Conservation (phyloP, 2,797 vertebrate species). For the Pagetopsis macropterus region DNA sequence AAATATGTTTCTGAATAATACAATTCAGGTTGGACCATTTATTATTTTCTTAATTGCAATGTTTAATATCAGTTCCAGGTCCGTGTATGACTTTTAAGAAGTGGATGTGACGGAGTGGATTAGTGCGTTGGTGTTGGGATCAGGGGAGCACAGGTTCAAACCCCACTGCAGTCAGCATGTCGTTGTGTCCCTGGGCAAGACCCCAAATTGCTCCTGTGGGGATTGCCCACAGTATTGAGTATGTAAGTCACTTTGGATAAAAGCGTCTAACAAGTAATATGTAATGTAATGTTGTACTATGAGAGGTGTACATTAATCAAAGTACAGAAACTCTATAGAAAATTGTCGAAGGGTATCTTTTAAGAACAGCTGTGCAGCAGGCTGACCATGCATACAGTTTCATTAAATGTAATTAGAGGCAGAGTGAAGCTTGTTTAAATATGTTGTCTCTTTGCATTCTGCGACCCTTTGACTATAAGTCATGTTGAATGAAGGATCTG, state of each 20-base stretch:
- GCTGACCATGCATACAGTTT: conserved; percentile 1
- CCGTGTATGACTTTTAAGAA: neutral
- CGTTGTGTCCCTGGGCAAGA: no score
- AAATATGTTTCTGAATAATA: neutral
- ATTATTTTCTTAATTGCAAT: neutral
- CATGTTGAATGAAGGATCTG: neutral
- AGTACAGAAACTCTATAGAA: conserved; percentile 13
- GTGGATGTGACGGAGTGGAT: no score
- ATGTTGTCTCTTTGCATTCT: neutral
- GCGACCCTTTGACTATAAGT: neutral
- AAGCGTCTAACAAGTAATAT: no score
- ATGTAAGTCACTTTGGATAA: no score
- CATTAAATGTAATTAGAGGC: neutral
- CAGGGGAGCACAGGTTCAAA: no score
- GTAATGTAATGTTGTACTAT: neutral
- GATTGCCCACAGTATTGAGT: no score
- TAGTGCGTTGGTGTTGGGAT: no score
- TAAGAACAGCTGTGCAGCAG: conserved; percentile 20
- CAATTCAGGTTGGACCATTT: neutral
- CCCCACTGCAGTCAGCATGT: no score
- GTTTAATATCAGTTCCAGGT: neutral
- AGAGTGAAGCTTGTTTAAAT: neutral
- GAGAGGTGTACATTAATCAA: neutral
- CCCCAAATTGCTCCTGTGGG: no score
- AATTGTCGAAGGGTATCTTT: conserved; percentile 8